Conservation (phyloP, 2,888 invertebrate genomes). For the Hydrotaea diabolus region DNA sequence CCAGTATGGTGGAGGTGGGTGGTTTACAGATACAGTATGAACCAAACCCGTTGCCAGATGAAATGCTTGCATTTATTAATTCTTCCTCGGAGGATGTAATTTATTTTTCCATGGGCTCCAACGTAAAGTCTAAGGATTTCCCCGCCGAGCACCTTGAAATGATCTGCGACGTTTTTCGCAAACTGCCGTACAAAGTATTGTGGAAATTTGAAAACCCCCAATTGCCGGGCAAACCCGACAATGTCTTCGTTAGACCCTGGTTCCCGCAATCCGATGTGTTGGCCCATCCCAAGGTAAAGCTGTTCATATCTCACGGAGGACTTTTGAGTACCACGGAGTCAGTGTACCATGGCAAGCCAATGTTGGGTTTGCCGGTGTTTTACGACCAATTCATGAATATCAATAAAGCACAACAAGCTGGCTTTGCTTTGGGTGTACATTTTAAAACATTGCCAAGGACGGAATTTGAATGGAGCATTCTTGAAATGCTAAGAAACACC, state of each 20-base stretch:
- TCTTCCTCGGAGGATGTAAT: slow-evolving; percentile 73
- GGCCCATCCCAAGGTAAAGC: slow-evolving; percentile 81
- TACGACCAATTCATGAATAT: slow-evolving; percentile 79
- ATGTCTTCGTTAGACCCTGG: slow-evolving; percentile 77
- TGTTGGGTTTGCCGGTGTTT: slow-evolving; percentile 80
- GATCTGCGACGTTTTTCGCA: slow-evolving; percentile 65
- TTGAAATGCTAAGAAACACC: slow-evolving; percentile 56
- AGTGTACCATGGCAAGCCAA: slow-evolving; percentile 79
- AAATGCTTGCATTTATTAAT: slow-evolving; percentile 72
- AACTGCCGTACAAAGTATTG: slow-evolving; percentile 71
- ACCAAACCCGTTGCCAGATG: slow-evolving; percentile 53
- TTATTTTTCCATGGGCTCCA: slow-evolving; percentile 74
- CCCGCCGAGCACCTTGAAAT: slow-evolving; percentile 55
- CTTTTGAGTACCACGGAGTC: slow-evolving; percentile 81
- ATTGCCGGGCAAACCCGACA: slow-evolving; percentile 69
- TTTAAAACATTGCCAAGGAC: slow-evolving; percentile 48
- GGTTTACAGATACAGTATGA: slow-evolving; percentile 73
- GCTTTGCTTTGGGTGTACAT: slow-evolving; percentile 74
- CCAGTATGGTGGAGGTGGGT: slow-evolving; percentile 75
- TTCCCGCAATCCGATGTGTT: slow-evolving; percentile 79
- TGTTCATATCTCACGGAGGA: slow-evolving; percentile 83
- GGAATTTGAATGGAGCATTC: slow-evolving; percentile 39
- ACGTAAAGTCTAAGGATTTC: slow-evolving; percentile 69
- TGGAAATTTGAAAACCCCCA: slow-evolving; percentile 71
- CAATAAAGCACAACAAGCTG: slow-evolving; percentile 71